A percentile compares a stretch with the other conserved stretches of the same genome.
Evolutionary conservation across 2,797 vertebrate species (phyloP).

Genomic region (Periophthalmus magnuspinnatus): DNA sequence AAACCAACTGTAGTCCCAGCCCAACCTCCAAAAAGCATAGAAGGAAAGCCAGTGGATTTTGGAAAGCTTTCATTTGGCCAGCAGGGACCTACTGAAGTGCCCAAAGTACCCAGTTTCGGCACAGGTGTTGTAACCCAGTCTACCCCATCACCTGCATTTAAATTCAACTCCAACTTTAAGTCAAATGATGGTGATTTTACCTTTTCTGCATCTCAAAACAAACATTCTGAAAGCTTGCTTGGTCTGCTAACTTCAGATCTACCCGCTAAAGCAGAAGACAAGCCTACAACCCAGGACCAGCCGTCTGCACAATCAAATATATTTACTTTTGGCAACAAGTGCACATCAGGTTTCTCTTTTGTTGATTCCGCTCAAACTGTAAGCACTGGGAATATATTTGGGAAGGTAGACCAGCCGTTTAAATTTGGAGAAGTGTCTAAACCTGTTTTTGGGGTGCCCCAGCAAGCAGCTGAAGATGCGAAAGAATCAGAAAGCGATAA

Average conservation of each 20-base stretch:
- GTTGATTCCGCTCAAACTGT: conserved; percentile 70
- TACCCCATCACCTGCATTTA: conserved; percentile 82
- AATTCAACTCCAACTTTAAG: conserved; percentile 98
- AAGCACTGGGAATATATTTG: conserved; percentile 72
- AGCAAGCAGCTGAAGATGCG: conserved; percentile 65
- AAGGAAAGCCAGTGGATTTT: conserved; percentile 84
- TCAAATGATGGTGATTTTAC: conserved; percentile 97
- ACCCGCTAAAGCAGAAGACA: conserved; percentile 82
- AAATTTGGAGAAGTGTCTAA: conserved; percentile 76
- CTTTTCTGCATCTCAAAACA: conserved; percentile 85
- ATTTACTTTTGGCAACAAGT: conserved; percentile 87
- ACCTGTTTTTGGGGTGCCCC: conserved; percentile 68
- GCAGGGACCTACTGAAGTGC: conserved; percentile 77
- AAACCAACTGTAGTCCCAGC: conserved; percentile 81
- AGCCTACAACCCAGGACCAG: conserved; percentile 65
- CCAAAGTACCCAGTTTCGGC: conserved; percentile 80
- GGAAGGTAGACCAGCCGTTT: conserved; percentile 79
- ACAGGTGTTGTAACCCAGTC: conserved; percentile 70
- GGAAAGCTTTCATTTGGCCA: conserved; percentile 86
- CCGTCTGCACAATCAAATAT: conserved; percentile 68
- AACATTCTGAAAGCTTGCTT: conserved; percentile 88
- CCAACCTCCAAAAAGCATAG: conserved; percentile 80
- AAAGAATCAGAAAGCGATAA: conserved; percentile 85
- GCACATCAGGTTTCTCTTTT: conserved; percentile 74
- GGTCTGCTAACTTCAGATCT: conserved; percentile 91